phyloP scores from a whole-genome alignment of 92 coral and sea anemone species.

The Isaurus tuberculatus region DNA sequence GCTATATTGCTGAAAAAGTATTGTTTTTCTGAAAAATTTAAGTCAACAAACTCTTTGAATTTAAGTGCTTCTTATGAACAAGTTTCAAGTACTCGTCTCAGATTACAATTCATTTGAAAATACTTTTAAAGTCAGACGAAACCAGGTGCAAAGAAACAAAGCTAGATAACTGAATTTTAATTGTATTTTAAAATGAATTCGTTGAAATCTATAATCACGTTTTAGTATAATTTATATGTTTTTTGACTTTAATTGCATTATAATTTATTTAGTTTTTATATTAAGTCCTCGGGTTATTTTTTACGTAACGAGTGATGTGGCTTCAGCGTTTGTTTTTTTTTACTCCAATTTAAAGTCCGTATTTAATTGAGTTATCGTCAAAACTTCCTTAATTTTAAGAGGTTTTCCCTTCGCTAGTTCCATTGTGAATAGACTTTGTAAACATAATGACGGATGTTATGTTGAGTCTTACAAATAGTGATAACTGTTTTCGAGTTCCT shows the following conservation, averaged over 20 bases:
- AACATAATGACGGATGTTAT: not conserved
- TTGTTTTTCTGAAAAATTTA: slow-evolving; percentile 27
- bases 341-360: not conserved
- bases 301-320: not conserved
- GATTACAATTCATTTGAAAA: slow-evolving; percentile 16
- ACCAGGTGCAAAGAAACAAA: not conserved
- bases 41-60: slow-evolving; percentile 33
- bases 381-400: not conserved
- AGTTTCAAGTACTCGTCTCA: not conserved
- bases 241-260: not conserved
- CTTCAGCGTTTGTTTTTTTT: not conserved
- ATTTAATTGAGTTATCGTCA: slow-evolving; percentile 19
- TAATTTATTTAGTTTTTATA: not conserved
- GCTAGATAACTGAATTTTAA: not conserved
- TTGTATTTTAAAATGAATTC: not conserved
- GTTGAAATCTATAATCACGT: not conserved
- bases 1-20: slow-evolving; percentile 20
- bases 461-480: not conserved
- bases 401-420: not conserved
- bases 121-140: not conserved
- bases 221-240: not conserved
- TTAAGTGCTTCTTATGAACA: slow-evolving; percentile 9
- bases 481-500: not conserved
- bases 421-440: slow-evolving; percentile 14
- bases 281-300: not conserved